These are phyloP conservation scores for Brachyhypopomus gauderio DNA, from an alignment of 2,113 vertebrate species.

Conservation along the genomic window DNA sequence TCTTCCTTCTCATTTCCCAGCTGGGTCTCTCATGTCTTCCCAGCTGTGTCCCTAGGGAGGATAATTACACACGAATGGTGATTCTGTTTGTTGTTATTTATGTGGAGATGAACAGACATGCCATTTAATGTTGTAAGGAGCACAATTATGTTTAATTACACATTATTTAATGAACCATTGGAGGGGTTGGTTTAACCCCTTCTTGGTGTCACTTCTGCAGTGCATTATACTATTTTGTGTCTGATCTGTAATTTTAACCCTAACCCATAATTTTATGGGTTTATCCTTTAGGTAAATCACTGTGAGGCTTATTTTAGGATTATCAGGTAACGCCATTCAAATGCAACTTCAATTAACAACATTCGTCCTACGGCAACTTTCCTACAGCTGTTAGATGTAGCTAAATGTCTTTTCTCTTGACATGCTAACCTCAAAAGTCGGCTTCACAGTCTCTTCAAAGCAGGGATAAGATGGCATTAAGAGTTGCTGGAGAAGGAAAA, in stretches of 20 bases:
- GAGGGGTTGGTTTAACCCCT: neutral
- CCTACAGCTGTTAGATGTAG: neutral
- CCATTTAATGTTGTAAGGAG: slow-evolving; percentile 9
- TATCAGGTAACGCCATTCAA: neutral
- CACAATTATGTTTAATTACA: slow-evolving; percentile 48
- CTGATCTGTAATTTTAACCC: neutral
- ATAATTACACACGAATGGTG: neutral
- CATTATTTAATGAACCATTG: slow-evolving; percentile 23
- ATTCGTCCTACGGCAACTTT: neutral
- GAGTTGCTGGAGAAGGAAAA: slow-evolving; percentile 9
- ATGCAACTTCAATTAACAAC: slow-evolving; percentile 4
- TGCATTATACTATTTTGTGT: slow-evolving; percentile 3
- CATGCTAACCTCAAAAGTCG: slow-evolving; percentile 46
- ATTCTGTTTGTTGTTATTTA: slow-evolving; percentile 25
- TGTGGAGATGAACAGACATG: slow-evolving; percentile 28
- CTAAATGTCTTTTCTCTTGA: slow-evolving; percentile 28
- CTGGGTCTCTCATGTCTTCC: no score
- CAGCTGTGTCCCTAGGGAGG: neutral
- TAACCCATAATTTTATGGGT: no score
- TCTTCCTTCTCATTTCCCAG: neutral
- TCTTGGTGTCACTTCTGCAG: neutral
- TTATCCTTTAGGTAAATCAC: neutral
- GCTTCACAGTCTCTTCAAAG: neutral
- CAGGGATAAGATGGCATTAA: slow-evolving; percentile 9
- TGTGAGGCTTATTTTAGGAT: neutral